Evolutionary conservation across 1,140 invertebrate genomes (phyloP), one percentile per base, ranked within the genome.

Genomic region (Drosophila rufa): DNA sequence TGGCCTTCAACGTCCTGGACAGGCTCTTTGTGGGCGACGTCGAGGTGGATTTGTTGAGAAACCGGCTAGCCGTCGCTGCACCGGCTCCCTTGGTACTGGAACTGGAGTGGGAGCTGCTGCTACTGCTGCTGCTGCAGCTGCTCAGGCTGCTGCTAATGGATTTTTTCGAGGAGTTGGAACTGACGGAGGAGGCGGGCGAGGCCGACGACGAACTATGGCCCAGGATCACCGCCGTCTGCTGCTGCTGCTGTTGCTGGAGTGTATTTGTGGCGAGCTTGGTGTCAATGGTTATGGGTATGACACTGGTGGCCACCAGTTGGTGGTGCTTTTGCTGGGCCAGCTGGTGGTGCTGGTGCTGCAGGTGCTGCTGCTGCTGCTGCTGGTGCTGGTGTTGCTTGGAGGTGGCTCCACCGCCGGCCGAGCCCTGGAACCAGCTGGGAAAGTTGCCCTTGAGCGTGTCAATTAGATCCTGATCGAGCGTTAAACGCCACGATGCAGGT

Each of bases 381-480:
- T 25, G 22, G 22, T 76, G 59, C 46, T 38, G 56, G 50, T 71
- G 38, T 65, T 61, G 82, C 59, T 74, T 81, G 93, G 91, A 93
- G 79, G 65, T 60, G 11, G 66, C 42, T 64, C 45, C 51, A 30
- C 53, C 68, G 33, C 65, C 71, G 14, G 82, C 57, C 51, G 75
- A 57, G 59, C 70, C 57, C 94, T 96, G 96, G 94, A 98, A 98
- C 97, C 97, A 98, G 95, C 97, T 96, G 66, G 97, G 97, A 94
- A 97, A 98, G 92, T 97, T 97, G 71, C 96, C 95, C 89, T 96
- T 96, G 86, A 98, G 96, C 76, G 97, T 98, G 93, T 98, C 96
- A 85, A 98, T 95, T 82, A 98, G 95, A 94, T 98, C 97, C 94
- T 96, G 95, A 94, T 98, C 97, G 93, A 98, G 95, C 93, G 97